Evolutionary conservation across 2,113 vertebrate species (phyloP).

Genomic region (Microcebus tavaratra): DNA sequence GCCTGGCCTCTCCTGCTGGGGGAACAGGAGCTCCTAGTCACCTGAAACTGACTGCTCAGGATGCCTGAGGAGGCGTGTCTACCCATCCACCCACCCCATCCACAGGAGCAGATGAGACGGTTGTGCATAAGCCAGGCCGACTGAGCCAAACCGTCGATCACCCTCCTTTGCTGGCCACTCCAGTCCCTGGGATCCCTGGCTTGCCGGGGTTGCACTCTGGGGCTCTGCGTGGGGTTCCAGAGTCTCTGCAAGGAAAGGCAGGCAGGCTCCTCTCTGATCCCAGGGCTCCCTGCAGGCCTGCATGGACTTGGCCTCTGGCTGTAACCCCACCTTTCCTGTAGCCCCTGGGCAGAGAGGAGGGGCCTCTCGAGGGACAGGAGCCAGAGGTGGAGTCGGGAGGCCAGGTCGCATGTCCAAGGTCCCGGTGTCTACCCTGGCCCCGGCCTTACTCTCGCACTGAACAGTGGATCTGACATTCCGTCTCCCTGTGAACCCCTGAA

Average conservation of each 20-base stretch:
- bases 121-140: not conserved
- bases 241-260: not conserved
- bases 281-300: not conserved
- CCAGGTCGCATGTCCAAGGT: accelerated
- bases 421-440: not conserved
- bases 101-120: not conserved
- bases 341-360: not conserved
- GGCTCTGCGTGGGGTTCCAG: not conserved
- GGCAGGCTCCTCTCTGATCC: not conserved
- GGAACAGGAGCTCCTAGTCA: not conserved
- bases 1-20: not conserved
- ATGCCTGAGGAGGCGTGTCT: not conserved
- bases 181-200: not conserved
- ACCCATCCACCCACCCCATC: accelerated
- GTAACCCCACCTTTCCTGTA: not conserved
- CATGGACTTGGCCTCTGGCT: not conserved
- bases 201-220: not conserved
- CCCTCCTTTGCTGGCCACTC: not conserved
- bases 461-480: not conserved
- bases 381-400: not conserved
- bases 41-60: not conserved
- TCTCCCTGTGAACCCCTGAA: not conserved
- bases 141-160: not conserved
- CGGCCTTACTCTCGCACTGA: not conserved
- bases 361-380: not conserved